Conservation (phyloP, 2,113 vertebrate genomes). For the Deroptyus accipitrinus region DNA sequence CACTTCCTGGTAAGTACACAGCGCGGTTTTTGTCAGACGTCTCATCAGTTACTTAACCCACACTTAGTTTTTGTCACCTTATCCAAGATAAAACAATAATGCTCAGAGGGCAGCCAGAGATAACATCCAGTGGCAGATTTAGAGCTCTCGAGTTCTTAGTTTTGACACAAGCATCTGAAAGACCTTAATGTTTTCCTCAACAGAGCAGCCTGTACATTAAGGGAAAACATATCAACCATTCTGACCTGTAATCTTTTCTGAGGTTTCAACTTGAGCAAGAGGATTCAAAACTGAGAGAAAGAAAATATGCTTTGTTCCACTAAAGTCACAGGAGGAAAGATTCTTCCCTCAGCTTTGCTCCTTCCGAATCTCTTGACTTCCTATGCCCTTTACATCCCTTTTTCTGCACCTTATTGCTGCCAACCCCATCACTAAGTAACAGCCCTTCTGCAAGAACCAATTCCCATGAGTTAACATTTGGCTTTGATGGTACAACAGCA, state of each 20-base stretch:
- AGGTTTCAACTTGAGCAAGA: neutral
- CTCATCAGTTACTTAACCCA: neutral
- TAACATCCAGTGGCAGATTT: neutral
- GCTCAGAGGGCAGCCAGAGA: neutral
- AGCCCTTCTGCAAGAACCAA: neutral
- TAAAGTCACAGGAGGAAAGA: neutral
- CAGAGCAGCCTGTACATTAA: neutral
- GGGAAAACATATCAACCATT: neutral
- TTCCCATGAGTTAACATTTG: neutral
- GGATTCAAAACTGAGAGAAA: neutral
- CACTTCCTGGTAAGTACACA: constrained; percentile 81
- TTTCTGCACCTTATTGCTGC: neutral
- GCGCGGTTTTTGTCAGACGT: neutral
- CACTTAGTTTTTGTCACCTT: neutral
- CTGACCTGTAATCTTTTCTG: neutral
- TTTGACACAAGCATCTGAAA: neutral
- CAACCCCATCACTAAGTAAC: neutral
- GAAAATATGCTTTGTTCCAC: neutral
- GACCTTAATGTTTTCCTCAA: neutral
- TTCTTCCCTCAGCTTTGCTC: neutral
- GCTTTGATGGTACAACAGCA: neutral
- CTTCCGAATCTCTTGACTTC: neutral
- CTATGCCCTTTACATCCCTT: neutral
- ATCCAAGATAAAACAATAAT: neutral
- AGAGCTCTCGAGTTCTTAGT: neutral